Evolutionary conservation across 2,888 invertebrate species (phyloP).

Genomic region (Apodemia zela): DNA sequence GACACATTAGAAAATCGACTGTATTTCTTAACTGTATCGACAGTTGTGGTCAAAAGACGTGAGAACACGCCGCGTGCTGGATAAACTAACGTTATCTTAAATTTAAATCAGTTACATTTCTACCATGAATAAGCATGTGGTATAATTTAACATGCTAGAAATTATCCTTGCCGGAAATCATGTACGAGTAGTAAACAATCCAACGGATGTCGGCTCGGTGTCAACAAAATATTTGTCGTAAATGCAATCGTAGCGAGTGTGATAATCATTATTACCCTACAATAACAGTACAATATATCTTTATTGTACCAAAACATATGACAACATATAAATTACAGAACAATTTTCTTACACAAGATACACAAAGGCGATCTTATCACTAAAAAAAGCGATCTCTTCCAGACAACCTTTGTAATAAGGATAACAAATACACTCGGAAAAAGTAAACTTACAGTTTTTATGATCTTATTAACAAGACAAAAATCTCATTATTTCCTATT

Average conservation of each 20-base stretch:
- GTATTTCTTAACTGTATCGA: background rate
- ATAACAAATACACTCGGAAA: no score
- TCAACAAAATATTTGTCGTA: constrained; percentile 1
- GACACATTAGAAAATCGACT: background rate
- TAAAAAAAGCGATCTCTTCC: no score
- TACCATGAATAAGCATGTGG: background rate
- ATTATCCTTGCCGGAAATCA: constrained; percentile 5
- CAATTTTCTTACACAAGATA: no score
- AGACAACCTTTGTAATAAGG: no score
- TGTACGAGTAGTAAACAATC: background rate
- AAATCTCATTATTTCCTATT: no score
- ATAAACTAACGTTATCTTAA: background rate
- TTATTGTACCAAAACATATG: no score
- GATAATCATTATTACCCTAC: no score
- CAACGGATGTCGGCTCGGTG: background rate
- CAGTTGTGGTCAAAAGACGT: background rate
- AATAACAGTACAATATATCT: no score
- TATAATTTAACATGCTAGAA: constrained; percentile 7
- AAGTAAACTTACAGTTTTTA: no score
- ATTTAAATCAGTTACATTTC: background rate
- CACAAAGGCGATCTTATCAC: no score
- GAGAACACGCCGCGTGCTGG: background rate
- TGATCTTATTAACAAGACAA: no score
- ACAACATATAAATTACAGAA: no score
- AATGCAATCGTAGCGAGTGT: background rate